Evolutionary conservation across 2,888 invertebrate species (phyloP).

Genomic region (Zaprionus bogoriensis): DNA sequence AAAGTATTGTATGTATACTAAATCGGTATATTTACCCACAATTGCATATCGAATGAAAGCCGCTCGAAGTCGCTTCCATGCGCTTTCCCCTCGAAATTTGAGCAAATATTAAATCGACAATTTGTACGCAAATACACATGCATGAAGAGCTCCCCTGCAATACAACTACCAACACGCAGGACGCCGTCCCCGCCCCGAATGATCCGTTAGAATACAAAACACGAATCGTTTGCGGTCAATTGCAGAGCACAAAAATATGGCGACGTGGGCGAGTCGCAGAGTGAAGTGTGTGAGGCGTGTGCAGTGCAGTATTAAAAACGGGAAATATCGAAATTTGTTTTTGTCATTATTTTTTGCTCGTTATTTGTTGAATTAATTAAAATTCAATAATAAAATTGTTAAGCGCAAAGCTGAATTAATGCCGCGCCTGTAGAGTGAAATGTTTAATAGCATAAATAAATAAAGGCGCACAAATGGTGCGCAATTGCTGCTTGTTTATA

Average conservation of each 20-base stretch:
- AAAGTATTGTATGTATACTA: too few species aligned
- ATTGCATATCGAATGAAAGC: too few species aligned
- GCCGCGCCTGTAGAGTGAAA: slow-evolving; percentile 27
- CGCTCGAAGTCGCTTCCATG: not conserved
- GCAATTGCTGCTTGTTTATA: slow-evolving; percentile 60
- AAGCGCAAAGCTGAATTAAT: slow-evolving; percentile 60
- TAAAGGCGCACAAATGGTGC: slow-evolving; percentile 62
- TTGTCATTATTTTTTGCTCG: slow-evolving; percentile 24
- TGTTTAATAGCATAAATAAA: slow-evolving; percentile 69
- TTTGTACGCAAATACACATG: not conserved
- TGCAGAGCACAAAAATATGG: not conserved
- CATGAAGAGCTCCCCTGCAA: not conserved
- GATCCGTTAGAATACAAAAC: not conserved
- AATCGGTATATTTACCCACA: too few species aligned
- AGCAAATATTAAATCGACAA: not conserved
- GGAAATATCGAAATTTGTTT: slow-evolving; percentile 28
- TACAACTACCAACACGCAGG: too few species aligned
- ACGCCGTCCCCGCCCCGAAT: too few species aligned
- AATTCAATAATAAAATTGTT: slow-evolving; percentile 72
- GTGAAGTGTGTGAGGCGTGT: not conserved
- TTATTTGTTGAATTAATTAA: slow-evolving; percentile 71
- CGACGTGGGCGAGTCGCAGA: slow-evolving; percentile 8
- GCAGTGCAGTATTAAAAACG: not conserved
- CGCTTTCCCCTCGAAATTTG: not conserved
- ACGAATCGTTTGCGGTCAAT: slow-evolving; percentile 10